Percentiles rank a stretch among this genome's conserved stretches.
Evolutionary conservation across 2,113 vertebrate genomes (phyloP).

Genomic region (Sapayoa aenigma): DNA sequence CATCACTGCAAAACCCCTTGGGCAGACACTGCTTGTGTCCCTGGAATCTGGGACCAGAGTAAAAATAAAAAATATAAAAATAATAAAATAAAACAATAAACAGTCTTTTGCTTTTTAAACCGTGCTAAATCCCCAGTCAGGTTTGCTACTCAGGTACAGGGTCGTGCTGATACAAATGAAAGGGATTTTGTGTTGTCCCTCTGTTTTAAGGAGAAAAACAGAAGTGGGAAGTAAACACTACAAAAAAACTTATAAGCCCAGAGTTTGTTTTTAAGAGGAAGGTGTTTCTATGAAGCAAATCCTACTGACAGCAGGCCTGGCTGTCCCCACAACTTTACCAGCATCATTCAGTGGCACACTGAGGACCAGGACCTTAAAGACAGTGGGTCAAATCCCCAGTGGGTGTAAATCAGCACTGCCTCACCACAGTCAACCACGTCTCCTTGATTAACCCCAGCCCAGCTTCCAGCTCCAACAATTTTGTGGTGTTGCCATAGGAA

Average conservation of each 20-base stretch:
- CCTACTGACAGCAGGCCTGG: neutral
- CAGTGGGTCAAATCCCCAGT: neutral
- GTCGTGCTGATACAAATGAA: neutral
- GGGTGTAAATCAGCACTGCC: neutral
- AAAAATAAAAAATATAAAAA: neutral
- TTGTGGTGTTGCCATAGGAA: neutral
- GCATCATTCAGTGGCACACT: neutral
- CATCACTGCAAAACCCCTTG: neutral
- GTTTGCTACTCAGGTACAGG: neutral
- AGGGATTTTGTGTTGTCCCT: neutral
- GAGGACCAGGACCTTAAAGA: neutral
- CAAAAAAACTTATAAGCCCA: neutral
- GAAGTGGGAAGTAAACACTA: neutral
- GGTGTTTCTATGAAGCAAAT: neutral
- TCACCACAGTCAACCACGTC: neutral
- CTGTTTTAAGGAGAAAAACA: neutral
- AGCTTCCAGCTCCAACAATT: neutral
- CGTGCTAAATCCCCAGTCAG: neutral
- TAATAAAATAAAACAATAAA: neutral
- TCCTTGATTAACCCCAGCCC: neutral
- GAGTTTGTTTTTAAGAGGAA: neutral
- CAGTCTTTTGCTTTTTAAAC: neutral
- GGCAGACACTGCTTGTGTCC: rapidly evolving
- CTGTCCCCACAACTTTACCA: neutral
- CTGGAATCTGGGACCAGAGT: neutral